phyloP scores from a whole-genome alignment of 1,140 invertebrate species.

The Listronotus bonariensis region DNA sequence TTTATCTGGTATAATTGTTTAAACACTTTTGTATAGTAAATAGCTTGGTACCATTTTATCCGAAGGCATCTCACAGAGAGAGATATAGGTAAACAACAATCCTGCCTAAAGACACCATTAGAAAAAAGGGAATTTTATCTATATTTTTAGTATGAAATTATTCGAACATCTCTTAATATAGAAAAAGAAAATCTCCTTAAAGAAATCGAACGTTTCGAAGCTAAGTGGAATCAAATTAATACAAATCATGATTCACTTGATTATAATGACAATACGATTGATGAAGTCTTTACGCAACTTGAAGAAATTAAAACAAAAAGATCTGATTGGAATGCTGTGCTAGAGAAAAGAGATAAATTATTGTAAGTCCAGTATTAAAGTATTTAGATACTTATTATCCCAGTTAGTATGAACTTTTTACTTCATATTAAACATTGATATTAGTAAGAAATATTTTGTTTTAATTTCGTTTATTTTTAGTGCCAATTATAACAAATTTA shows the following conservation, averaged over 20 bases:
- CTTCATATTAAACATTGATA: too few relatives aligned
- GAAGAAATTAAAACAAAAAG: conserved; percentile 70
- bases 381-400: too few relatives aligned
- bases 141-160: conserved; percentile 64
- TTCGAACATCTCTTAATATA: conserved; percentile 68
- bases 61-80: too few relatives aligned
- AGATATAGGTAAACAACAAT: too few relatives aligned
- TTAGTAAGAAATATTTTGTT: too few relatives aligned
- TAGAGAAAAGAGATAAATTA: conserved; percentile 62
- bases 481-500: conserved; percentile 78
- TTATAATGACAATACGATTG: conserved; percentile 43
- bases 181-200: conserved; percentile 70
- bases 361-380: conserved; percentile 34
- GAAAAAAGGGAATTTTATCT: too few relatives aligned
- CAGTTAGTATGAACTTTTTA: too few relatives aligned
- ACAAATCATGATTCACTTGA: conserved; percentile 49
- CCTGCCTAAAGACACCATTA: too few relatives aligned
- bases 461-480: conserved; percentile 50
- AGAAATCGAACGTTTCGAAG: conserved; percentile 73
- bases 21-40: too few relatives aligned
- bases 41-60: too few relatives aligned
- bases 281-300: conserved; percentile 59
- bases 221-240: conserved; percentile 70
- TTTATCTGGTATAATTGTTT: too few relatives aligned
- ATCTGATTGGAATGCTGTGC: conserved; percentile 64